Evolutionary conservation across 1,140 invertebrate genomes (phyloP), one percentile per base, ranked within the genome.

Genomic region (Goniozus legneri): DNA sequence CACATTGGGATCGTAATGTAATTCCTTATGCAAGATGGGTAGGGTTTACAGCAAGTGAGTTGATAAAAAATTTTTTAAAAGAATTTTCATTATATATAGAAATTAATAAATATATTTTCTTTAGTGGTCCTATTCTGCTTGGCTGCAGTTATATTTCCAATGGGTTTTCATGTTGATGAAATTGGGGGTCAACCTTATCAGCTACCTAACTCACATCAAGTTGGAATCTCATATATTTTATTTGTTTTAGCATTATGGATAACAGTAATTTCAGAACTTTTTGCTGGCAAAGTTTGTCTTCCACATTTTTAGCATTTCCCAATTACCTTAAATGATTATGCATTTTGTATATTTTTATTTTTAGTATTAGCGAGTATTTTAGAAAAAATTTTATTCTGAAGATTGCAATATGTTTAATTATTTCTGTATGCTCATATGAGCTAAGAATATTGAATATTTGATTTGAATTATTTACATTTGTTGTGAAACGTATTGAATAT

Each of bases 221-320:
- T 97, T 58, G 93, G 93, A 59, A 90, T 95, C 47, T 95, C 92
- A 1, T 97, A 97, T 67, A 97, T 96, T 55, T 81, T 96, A 58
- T 97, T 97, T 79, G 92, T 96, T 20, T 76, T 97, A 31, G 92
- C 93, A 21, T 71, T 97, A 2, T 97, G 94, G 94, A 93, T 96
- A 36, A 96, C 92, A 34, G 94, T 97, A 3, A 89, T 97, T 56
- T 96, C 93, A 8, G 94, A 97, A 77, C 72, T 97, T 14, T 96
- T 97, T 82, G 93, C 92, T 44, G 93, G 92, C n/a, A 97, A 97
- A 87, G 92, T 97, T 8, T 97, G 94, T 75, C 75, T 96, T 50
- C 93, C 93, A 35, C 92, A 96, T 78, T 93, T 95, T 80, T 94
- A 86, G 67, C 62, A 65, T 48, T 48, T 53, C 33, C 52, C 46